phyloP scores from a whole-genome alignment of 2,888 invertebrate species.

The Chaitophorus viminalis region DNA sequence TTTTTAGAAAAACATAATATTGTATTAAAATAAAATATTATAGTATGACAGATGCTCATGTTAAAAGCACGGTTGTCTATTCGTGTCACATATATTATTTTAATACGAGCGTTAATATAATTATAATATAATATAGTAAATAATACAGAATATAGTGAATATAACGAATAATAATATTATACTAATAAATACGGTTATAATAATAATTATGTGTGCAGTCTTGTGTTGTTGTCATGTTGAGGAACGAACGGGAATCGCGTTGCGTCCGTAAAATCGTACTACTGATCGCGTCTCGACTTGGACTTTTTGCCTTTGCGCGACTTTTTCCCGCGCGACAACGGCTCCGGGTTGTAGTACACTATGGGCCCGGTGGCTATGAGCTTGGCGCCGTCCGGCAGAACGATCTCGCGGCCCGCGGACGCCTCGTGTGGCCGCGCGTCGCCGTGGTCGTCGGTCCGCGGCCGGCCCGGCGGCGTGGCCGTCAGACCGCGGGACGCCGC shows the following conservation, averaged over 20 bases:
- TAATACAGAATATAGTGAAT: too few relatives aligned
- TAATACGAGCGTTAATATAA: not conserved
- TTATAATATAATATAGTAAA: too few relatives aligned
- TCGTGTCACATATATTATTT: too few relatives aligned
- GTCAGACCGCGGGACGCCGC: slow-evolving; percentile 37
- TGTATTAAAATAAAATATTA: too few relatives aligned
- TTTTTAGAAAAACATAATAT: too few relatives aligned
- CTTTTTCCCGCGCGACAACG: slow-evolving; percentile 11
- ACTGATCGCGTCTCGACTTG: not conserved
- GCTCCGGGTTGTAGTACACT: slow-evolving; percentile 70
- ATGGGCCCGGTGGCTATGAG: slow-evolving; percentile 80
- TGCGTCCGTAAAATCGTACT: too few relatives aligned
- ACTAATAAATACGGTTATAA: too few relatives aligned
- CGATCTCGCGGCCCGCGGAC: slow-evolving; percentile 49
- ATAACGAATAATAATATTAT: too few relatives aligned
- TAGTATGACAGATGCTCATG: too few relatives aligned
- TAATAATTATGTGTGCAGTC: too few relatives aligned
- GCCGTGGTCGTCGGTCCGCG: not conserved
- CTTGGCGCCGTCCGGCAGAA: slow-evolving; percentile 74
- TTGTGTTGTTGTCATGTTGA: not conserved
- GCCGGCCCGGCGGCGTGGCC: slow-evolving; percentile 25
- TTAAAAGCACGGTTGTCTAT: too few relatives aligned
- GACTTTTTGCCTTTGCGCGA: slow-evolving; percentile 28
- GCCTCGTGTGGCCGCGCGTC: not conserved
- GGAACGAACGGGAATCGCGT: slow-evolving; percentile 3